Evolutionary conservation across 1,140 invertebrate genomes (phyloP), one percentile per base, ranked within the genome.

Genomic region (Frieseomelitta varia): DNA sequence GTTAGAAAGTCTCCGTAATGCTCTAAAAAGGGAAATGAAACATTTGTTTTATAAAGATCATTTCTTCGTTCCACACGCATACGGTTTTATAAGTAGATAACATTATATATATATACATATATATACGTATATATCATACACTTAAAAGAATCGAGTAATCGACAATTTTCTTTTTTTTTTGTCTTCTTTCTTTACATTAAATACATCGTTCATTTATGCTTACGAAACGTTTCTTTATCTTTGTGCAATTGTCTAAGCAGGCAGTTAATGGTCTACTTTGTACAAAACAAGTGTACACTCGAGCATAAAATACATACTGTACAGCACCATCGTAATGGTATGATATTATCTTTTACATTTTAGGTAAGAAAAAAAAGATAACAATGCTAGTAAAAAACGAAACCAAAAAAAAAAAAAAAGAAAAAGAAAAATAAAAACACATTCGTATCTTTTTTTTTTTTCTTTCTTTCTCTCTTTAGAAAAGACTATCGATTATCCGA

Each of bases 1-100:
- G 85, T 93, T 94, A 94, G 92, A 90, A 88, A 81, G 68, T 88
- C 72, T 90, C 81, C 84, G 79, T 81, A 88, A 87, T 86, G 74
- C 39, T 90, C 80, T 88, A 86, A 86, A 87, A 82, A 84, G 65
- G 65, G 61, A 86, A 81, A 85, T 39, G 84, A 89, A 68, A 58
- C 83, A 81, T 88, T 87, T 56, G 19, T 67, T 74, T 87, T 87
- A 73, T 85, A 85, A 77, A 85, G 85, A 84, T 76, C 55, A 68
- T 77, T 87, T 61, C 34, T 67, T 65, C 30, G 71, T 81, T 79
- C 55, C 30, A 69, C 47, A 68, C 53, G 51, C 71, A 75, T 84
- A 73, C 30, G 39, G 47, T 68, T 76, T 84, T 78, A 61, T 47
- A 24, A 55, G 15, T 17, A 71, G 4, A 61, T 61, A 76, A 76